phyloP scores from a whole-genome alignment of 2,113 vertebrate species.

The Penelope pileata region DNA sequence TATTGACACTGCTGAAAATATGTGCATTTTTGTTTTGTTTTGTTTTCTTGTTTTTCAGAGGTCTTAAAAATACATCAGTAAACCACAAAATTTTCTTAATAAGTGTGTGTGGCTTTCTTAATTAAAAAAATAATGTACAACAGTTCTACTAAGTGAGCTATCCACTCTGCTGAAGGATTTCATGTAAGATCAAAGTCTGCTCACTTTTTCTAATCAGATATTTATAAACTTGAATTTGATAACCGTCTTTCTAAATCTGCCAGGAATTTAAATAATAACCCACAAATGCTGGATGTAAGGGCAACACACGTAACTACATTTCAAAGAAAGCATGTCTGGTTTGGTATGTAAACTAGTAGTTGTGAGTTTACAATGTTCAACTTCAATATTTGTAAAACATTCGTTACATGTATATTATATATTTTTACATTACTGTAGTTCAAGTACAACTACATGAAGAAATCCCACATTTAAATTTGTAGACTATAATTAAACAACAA shows the following conservation, averaged over 20 bases:
- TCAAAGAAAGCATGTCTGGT: background rate
- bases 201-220: background rate
- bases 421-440: background rate
- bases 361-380: background rate
- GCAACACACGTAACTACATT: background rate
- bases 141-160: background rate
- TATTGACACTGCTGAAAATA: background rate
- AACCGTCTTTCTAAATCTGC: background rate
- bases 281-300: background rate
- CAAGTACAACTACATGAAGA: background rate
- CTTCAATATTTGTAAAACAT: background rate
- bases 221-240: background rate
- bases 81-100: background rate
- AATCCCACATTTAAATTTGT: background rate
- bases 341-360: background rate
- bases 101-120: background rate
- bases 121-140: background rate
- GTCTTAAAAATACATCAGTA: background rate
- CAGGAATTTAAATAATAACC: background rate
- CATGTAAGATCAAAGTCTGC: background rate
- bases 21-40: accelerated
- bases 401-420: accelerated
- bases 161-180: background rate
- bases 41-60: background rate
- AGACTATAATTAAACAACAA: background rate